Percentiles rank a stretch among this genome's conserved stretches.
phyloP scores from a whole-genome alignment of 2,113 vertebrate species.

The Nothobranchius kuhntae region DNA sequence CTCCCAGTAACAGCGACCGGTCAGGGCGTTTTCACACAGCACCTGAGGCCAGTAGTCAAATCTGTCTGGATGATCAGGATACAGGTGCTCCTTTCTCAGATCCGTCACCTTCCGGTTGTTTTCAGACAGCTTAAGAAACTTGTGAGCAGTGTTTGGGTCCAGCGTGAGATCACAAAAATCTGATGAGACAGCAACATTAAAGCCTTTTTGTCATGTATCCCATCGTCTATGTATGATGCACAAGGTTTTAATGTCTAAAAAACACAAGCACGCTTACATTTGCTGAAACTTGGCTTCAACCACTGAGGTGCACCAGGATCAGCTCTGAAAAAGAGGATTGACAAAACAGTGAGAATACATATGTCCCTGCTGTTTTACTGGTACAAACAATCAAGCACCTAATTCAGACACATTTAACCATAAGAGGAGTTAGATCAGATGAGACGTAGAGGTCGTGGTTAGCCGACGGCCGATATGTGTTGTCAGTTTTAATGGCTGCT shows the following conservation, averaged over 20 bases:
- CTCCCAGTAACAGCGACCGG: conserved; percentile 34
- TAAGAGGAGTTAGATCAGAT: too few relatives aligned
- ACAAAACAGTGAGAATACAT: not conserved
- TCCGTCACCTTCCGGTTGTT: conserved; percentile 23
- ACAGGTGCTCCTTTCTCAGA: not conserved
- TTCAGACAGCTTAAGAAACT: conserved; percentile 12
- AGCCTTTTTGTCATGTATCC: not conserved
- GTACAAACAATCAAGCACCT: too few relatives aligned
- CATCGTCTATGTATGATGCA: not conserved
- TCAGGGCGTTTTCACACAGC: conserved; percentile 9
- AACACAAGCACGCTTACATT: conserved; percentile 13
- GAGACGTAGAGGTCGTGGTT: too few relatives aligned
- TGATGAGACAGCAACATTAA: conserved; percentile 1
- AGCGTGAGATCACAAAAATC: not conserved
- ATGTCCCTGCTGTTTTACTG: not conserved
- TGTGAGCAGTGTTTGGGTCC: conserved; percentile 15
- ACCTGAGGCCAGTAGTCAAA: conserved; percentile 36
- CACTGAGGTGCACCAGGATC: conserved; percentile 3
- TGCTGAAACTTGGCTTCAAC: conserved; percentile 20
- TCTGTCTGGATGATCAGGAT: conserved; percentile 11
- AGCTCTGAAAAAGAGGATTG: not conserved
- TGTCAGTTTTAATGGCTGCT: too few relatives aligned
- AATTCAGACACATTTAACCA: too few relatives aligned
- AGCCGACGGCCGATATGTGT: too few relatives aligned
- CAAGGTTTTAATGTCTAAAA: too few relatives aligned